Base-by-base conservation (phyloP, 2,888 invertebrate genomes). In the Drosophila affinis region DNA sequence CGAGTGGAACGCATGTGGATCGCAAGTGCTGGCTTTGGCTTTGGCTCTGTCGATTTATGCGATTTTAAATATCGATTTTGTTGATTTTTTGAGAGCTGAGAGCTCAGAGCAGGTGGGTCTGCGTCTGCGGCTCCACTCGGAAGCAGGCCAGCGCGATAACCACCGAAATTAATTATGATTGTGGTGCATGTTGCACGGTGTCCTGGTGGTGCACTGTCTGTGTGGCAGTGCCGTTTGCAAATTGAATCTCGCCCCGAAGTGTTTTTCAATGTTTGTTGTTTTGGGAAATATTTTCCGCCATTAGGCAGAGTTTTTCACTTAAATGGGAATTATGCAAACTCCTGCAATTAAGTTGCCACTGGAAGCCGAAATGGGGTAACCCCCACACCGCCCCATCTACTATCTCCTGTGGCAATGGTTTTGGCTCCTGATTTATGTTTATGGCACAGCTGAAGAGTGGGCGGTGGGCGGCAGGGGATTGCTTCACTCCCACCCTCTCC, bases 21-120 rank as follows among this genome's bases (percentile, higher is more conserved):
- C 78, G 72, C 71, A 65, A 81, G 53, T 46, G 47, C 62, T 62
- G 54, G 24, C 24, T 57, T 21, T 3, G 21, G 21, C 21, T 21
- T 21, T 55, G 72, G 21, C 21, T 21, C 3, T 55, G 72, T 75
- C 75, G 75, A 91, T 91, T 91, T 91, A 91, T 91, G 90, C 87
- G 91, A 91, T 91, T 91, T 91, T 91, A 91, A 91, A 90, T 91
- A 91, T 91, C 91, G 90, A 91, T 91, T 91, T 90, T 91, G 91
- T 90, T 90, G 91, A 91, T 90, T 91, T 91, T 90, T 78, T 2
- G 39, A 14, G 39, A n/a, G 39, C 6, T 2, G 39, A 14, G 39
- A n/a, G 39, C 6, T 14, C 56, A 75, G 47, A 56, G 85, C 83
- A 84, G 81, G 87, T 87, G 85, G 70, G 61, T 10, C 10, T 32